Evolutionary conservation across 2,113 vertebrate genomes (phyloP).

Genomic region (Acanthisitta chloris): DNA sequence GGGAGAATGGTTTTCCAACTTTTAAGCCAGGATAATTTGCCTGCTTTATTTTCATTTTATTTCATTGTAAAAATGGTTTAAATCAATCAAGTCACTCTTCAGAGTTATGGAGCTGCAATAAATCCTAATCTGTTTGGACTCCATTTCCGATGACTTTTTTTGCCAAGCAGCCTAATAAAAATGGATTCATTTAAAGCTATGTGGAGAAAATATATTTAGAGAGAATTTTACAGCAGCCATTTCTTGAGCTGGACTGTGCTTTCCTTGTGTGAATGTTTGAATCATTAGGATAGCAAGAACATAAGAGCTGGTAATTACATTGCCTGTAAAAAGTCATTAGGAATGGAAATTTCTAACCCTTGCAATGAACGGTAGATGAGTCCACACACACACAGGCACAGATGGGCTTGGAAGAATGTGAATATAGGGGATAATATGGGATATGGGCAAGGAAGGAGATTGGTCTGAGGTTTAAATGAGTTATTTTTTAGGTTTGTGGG

Average conservation of each 20-base stretch:
- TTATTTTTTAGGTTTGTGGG: background rate
- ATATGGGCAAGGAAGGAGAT: background rate
- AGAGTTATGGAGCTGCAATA: background rate
- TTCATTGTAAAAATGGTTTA: background rate
- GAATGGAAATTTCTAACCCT: background rate
- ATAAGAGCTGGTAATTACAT: background rate
- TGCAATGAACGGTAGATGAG: background rate
- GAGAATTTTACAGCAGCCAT: background rate
- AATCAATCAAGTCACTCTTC: conserved; percentile 21
- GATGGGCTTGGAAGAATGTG: background rate
- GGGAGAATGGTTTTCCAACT: background rate
- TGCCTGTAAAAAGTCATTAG: conserved; percentile 34
- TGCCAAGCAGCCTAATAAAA: conserved; percentile 44
- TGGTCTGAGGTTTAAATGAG: background rate
- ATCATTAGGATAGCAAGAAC: conserved; percentile 5
- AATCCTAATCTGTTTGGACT: conserved; percentile 16
- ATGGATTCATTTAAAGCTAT: conserved; percentile 23
- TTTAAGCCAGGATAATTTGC: conserved; percentile 21
- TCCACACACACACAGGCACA: background rate
- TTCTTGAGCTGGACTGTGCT: background rate
- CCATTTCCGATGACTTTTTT: background rate
- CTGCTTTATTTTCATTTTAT: background rate
- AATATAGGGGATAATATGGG: background rate
- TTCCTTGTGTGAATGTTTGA: background rate
- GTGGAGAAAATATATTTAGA: background rate